Evolutionary conservation across 2,888 invertebrate species (phyloP).

Genomic region (Malachius bipustulatus): DNA sequence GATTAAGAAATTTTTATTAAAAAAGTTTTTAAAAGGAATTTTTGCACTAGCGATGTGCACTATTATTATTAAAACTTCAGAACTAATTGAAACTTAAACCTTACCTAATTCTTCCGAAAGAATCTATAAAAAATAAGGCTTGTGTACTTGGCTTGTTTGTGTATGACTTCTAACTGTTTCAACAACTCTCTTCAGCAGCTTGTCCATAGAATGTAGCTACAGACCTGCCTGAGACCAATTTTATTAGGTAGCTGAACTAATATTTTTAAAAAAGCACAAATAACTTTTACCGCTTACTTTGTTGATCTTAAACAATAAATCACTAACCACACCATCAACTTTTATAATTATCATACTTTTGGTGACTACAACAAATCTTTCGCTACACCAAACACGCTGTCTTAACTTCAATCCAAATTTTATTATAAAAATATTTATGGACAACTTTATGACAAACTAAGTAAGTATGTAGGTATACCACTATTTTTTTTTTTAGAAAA

Average conservation of each 20-base stretch:
- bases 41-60: too few relatives aligned
- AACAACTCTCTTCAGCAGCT: constrained; percentile 23
- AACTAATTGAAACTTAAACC: too few relatives aligned
- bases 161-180: constrained; percentile 20
- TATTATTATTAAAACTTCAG: too few relatives aligned
- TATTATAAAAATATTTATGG: too few relatives aligned
- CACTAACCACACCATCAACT: constrained; percentile 20
- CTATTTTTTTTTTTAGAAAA: too few relatives aligned
- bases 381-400: constrained; percentile 3
- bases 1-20: too few relatives aligned
- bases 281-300: constrained; percentile 31
- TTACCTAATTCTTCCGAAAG: too few relatives aligned
- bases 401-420: not conserved
- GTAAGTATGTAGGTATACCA: too few relatives aligned
- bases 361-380: not conserved
- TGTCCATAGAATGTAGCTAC: constrained; percentile 39
- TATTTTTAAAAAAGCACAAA: constrained; percentile 21
- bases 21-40: too few relatives aligned
- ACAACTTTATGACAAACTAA: too few relatives aligned
- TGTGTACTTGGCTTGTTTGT: constrained; percentile 32
- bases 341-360: too few relatives aligned
- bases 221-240: constrained; percentile 34
- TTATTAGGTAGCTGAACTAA: constrained; percentile 24
- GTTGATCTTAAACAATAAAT: constrained; percentile 29
- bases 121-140: too few relatives aligned